Conservation (phyloP, 2,113 vertebrate species). For the Nycticebus coucang region DNA sequence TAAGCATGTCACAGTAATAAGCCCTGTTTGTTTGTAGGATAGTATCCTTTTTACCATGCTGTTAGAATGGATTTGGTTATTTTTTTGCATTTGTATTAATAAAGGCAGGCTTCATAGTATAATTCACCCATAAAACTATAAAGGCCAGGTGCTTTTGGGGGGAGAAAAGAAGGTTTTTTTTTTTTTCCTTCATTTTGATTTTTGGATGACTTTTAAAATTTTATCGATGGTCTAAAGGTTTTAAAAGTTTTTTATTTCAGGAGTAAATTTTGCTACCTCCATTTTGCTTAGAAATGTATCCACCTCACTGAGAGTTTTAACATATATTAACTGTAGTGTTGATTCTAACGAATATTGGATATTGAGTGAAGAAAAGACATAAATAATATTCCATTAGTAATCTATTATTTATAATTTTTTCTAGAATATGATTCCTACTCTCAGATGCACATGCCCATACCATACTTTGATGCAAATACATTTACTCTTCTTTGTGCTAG, state of each 20-base stretch:
- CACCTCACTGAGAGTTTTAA: not conserved
- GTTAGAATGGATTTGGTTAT: conserved; percentile 1
- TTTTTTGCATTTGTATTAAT: not conserved
- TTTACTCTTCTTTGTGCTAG: too few relatives aligned
- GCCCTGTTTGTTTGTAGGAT: not conserved
- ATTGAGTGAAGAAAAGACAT: not conserved
- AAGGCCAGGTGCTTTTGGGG: not conserved
- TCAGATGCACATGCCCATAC: too few relatives aligned
- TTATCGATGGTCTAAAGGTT: not conserved
- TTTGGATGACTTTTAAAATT: not conserved
- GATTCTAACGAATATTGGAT: not conserved
- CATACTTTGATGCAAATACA: accelerated
- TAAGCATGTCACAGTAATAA: not conserved
- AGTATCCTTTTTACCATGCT: not conserved
- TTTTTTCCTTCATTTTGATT: not conserved
- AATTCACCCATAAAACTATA: conserved; percentile 50
- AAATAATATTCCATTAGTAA: not conserved
- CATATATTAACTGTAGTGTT: not conserved
- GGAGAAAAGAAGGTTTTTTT: not conserved
- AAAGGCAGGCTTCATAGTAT: not conserved
- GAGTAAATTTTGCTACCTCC: not conserved
- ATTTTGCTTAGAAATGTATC: not conserved
- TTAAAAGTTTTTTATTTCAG: not conserved
- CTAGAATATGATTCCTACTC: not conserved
- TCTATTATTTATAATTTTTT: not conserved